A percentile compares a stretch with the other conserved stretches of the same genome.
Evolutionary conservation across 2,797 vertebrate species (phyloP).

Genomic region (Argentina silus): DNA sequence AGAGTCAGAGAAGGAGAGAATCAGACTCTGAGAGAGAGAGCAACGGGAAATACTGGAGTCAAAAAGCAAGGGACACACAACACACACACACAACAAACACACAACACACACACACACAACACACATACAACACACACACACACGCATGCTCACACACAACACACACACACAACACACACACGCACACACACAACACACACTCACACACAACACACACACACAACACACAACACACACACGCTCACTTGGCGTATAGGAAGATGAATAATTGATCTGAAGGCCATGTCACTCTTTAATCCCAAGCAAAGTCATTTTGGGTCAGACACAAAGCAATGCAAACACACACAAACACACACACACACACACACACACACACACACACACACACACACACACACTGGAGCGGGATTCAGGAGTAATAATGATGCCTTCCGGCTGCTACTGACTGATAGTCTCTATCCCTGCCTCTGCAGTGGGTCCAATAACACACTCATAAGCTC

Average conservation of each 20-base stretch:
- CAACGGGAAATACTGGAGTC: too few relatives aligned
- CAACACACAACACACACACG: too few relatives aligned
- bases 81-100: too few relatives aligned
- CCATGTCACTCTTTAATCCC: slow-evolving; percentile 25
- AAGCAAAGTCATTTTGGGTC: neutral
- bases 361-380: neutral
- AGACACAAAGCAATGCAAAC: neutral
- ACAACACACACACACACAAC: neutral
- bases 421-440: neutral
- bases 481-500: neutral
- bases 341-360: neutral
- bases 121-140: too few relatives aligned
- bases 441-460: neutral
- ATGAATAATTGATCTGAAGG: slow-evolving; percentile 49
- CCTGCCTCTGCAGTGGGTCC: too few relatives aligned
- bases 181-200: too few relatives aligned
- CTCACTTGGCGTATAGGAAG: neutral
- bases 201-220: too few relatives aligned
- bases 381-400: neutral
- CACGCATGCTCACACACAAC: too few relatives aligned
- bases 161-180: too few relatives aligned
- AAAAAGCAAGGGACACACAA: too few relatives aligned
- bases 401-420: neutral
- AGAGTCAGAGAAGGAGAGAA: too few relatives aligned
- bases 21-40: too few relatives aligned